These are phyloP conservation scores for Hirundichthys speculiger DNA, from an alignment of 2,113 vertebrate species.

Conservation along the genomic window DNA sequence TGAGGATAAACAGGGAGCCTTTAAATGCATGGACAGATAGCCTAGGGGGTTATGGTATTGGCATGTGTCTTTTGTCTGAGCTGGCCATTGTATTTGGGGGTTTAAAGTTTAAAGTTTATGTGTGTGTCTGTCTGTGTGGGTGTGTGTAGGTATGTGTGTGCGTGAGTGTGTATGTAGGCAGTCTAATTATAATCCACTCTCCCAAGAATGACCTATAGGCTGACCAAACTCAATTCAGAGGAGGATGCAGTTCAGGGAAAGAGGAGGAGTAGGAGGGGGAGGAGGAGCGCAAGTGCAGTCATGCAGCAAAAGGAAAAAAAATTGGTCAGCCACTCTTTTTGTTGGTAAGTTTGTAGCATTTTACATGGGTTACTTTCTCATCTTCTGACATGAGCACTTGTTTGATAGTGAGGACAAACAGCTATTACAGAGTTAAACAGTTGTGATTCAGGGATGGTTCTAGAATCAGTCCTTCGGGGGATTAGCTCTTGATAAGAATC, in stretches of 20 bases:
- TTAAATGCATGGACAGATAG: constrained; percentile 45
- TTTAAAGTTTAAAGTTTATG: constrained; percentile 72
- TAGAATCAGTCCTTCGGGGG: no score
- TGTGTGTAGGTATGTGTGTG: constrained; percentile 48
- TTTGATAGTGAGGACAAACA: neutral
- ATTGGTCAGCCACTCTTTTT: constrained; percentile 27
- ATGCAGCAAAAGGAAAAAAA: constrained; percentile 32
- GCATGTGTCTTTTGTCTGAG: constrained; percentile 79
- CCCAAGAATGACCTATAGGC: constrained; percentile 60
- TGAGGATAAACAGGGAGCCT: constrained; percentile 41
- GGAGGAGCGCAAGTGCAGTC: constrained; percentile 30
- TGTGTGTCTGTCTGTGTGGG: constrained; percentile 43
- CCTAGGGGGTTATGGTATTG: constrained; percentile 60
- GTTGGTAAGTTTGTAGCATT: constrained; percentile 15
- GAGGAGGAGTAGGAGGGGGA: constrained; percentile 16
- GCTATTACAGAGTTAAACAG: no score
- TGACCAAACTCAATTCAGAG: constrained; percentile 54
- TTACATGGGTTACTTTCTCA: neutral
- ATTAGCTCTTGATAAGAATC: no score
- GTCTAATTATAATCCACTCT: constrained; percentile 76
- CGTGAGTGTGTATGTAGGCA: constrained; percentile 38
- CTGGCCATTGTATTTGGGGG: constrained; percentile 55
- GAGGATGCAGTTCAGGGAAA: constrained; percentile 37
- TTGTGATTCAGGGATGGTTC: no score
- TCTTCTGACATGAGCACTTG: neutral